A percentile compares a stretch with the other conserved stretches of the same genome.
These are phyloP conservation scores for Agonum fuliginosum DNA, from an alignment of 2,888 invertebrate species.

Conservation along the genomic window DNA sequence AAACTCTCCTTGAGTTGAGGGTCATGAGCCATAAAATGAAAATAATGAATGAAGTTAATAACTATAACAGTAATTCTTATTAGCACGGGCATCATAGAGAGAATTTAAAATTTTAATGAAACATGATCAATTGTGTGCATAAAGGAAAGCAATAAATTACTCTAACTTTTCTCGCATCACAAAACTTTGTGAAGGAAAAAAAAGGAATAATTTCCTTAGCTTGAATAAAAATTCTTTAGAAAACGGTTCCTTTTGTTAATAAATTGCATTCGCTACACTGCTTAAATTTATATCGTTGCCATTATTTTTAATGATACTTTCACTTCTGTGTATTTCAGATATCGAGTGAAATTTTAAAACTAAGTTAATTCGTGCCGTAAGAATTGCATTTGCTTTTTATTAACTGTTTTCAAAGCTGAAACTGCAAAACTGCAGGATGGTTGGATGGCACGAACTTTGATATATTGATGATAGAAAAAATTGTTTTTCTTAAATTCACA, in stretches of 20 bases:
- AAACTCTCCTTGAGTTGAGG: background rate
- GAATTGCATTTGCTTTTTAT: slow-evolving; percentile 33
- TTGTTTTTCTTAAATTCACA: too few species aligned
- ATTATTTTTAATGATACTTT: slow-evolving; percentile 49
- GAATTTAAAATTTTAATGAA: slow-evolving; percentile 22
- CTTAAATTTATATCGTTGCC: slow-evolving; percentile 47
- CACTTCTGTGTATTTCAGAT: slow-evolving; percentile 40
- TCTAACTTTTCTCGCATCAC: slow-evolving; percentile 40
- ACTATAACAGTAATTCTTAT: slow-evolving; percentile 11
- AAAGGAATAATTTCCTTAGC: slow-evolving; percentile 49
- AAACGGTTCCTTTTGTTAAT: slow-evolving; percentile 51
- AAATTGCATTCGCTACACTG: slow-evolving; percentile 46
- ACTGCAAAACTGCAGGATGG: too few species aligned
- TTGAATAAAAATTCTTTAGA: slow-evolving; percentile 53
- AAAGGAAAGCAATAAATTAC: slow-evolving; percentile 45
- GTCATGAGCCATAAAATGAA: background rate
- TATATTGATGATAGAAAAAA: too few species aligned
- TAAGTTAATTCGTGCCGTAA: slow-evolving; percentile 21
- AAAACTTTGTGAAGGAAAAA: slow-evolving; percentile 35
- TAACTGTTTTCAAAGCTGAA: background rate
- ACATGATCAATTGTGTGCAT: slow-evolving; percentile 41
- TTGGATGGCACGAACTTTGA: too few species aligned
- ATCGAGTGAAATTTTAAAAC: slow-evolving; percentile 42
- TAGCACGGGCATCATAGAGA: slow-evolving; percentile 5
- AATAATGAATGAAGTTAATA: slow-evolving; percentile 19